phyloP scores from a whole-genome alignment of 2,113 vertebrate species.

The Notechis scutatus region DNA sequence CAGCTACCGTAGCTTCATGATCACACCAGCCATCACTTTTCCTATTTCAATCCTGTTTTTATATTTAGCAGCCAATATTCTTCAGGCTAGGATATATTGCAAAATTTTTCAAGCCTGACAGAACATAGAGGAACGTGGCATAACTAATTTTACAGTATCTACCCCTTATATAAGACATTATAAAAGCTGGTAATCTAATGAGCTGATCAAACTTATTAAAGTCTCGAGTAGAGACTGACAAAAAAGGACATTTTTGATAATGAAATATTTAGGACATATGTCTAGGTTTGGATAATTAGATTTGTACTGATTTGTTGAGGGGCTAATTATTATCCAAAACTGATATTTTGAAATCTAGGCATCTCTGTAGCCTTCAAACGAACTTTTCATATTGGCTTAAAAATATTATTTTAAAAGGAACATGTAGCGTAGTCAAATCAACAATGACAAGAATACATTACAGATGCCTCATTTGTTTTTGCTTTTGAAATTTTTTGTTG shows the following conservation, averaged over 20 bases:
- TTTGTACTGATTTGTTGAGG: neutral
- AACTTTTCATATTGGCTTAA: neutral
- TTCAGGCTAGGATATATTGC: neutral
- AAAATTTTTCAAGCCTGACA: too few relatives aligned
- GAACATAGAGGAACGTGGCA: neutral
- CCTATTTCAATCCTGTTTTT: neutral
- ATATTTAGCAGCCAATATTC: neutral
- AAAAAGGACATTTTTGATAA: neutral
- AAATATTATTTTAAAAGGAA: neutral
- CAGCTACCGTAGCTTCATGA: neutral
- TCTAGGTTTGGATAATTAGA: neutral
- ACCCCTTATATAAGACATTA: neutral
- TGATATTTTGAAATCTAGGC: neutral
- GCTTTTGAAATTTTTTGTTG: neutral
- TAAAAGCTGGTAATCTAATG: neutral
- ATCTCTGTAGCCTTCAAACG: neutral
- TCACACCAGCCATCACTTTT: neutral
- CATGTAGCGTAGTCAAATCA: neutral
- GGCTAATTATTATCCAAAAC: neutral
- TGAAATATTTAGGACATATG: neutral
- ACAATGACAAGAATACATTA: neutral
- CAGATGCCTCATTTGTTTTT: neutral
- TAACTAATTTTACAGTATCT: neutral
- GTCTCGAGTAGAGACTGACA: neutral
- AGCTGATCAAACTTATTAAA: neutral